Percentiles rank a stretch among this genome's conserved stretches.
These are phyloP conservation scores for Ahaetulla prasina DNA, from an alignment of 2,113 vertebrate genomes.

Conservation along the genomic window DNA sequence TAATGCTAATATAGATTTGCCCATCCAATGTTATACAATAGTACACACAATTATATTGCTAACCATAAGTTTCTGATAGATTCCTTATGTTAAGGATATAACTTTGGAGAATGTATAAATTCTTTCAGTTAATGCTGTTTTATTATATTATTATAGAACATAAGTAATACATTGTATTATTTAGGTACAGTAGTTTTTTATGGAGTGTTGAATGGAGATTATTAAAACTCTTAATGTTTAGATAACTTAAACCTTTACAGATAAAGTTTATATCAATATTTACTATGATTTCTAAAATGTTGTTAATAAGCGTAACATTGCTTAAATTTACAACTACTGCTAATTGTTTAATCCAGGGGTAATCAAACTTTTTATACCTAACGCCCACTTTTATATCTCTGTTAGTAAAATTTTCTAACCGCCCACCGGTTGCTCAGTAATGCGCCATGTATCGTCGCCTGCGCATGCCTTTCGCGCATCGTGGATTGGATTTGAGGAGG, in stretches of 20 bases:
- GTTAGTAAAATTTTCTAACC: no score
- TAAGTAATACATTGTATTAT: background rate
- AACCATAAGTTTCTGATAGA: background rate
- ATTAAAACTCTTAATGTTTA: background rate
- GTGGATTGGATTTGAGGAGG: no score
- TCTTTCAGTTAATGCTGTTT: background rate
- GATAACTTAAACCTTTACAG: background rate
- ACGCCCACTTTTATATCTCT: no score
- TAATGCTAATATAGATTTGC: background rate
- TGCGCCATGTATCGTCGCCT: no score
- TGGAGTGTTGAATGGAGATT: background rate
- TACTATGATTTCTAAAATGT: background rate
- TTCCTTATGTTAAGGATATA: background rate
- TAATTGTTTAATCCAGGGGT: background rate
- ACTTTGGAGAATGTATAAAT: background rate
- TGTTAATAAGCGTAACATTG: background rate
- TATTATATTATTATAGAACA: background rate
- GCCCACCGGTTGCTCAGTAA: no score
- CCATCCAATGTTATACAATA: background rate
- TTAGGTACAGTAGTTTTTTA: background rate
- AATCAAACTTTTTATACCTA: no score
- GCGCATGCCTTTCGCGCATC: no score
- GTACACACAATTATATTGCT: background rate
- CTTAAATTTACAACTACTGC: background rate
- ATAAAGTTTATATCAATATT: background rate